Evolutionary conservation across 2,888 invertebrate genomes (phyloP).

Genomic region (Drosophila macrospina): DNA sequence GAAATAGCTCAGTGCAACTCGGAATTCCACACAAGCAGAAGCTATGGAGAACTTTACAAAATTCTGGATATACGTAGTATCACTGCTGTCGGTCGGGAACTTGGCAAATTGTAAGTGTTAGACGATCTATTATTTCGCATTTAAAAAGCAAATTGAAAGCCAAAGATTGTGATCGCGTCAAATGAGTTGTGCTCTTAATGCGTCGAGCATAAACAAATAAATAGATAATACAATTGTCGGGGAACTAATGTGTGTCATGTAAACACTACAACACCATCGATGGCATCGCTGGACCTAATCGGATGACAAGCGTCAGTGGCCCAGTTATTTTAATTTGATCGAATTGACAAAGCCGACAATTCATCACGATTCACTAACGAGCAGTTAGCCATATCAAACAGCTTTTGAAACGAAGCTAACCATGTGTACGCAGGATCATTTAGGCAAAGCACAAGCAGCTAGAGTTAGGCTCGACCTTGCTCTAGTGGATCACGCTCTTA

Average conservation of each 20-base stretch:
- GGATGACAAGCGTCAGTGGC: constrained; percentile 71
- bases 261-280: constrained; percentile 39
- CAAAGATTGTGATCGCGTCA: constrained; percentile 47
- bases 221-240: constrained; percentile 1
- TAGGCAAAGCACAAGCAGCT: not conserved
- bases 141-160: constrained; percentile 3
- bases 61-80: constrained; percentile 7
- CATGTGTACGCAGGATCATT: not conserved
- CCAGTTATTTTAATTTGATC: constrained; percentile 75
- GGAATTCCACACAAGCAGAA: constrained; percentile 11
- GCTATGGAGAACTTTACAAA: constrained; percentile 9
- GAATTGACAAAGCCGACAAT: constrained; percentile 56
- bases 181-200: constrained; percentile 33
- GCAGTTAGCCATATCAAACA: constrained; percentile 6
- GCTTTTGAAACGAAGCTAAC: not conserved
- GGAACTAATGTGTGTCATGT: constrained; percentile 45
- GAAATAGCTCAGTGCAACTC: constrained; percentile 35
- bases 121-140: not conserved
- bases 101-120: constrained; percentile 38
- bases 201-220: constrained; percentile 57
- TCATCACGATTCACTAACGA: constrained; percentile 13
- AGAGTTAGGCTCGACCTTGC: not conserved
- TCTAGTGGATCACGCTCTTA: too few species aligned
- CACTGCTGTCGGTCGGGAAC: not conserved
- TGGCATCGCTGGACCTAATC: constrained; percentile 42